Conservation (phyloP, 2,113 vertebrate genomes). For the Rhinichthys klamathensis region DNA sequence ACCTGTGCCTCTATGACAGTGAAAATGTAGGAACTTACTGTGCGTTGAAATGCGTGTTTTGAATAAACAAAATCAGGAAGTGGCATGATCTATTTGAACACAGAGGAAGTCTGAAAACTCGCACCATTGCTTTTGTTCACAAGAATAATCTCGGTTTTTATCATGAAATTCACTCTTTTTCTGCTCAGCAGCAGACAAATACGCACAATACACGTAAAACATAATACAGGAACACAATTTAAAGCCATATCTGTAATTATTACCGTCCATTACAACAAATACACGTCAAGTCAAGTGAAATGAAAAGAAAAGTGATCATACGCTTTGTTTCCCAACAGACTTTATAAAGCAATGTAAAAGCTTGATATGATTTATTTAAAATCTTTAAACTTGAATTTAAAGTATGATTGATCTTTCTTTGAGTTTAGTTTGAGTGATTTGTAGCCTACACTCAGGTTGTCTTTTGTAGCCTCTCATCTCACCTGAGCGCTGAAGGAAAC, state of each 20-base stretch:
- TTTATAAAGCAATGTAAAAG: background rate
- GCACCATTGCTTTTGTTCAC: conserved; percentile 42
- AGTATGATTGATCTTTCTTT: background rate
- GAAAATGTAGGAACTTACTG: conserved; percentile 37
- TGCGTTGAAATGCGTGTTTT: conserved; percentile 46
- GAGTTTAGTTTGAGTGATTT: background rate
- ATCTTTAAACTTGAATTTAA: background rate
- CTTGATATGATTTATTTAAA: background rate
- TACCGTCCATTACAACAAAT: background rate
- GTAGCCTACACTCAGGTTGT: background rate
- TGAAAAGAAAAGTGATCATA: background rate
- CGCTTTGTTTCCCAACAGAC: background rate
- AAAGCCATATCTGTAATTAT: background rate
- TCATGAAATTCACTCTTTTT: background rate
- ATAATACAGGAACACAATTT: background rate
- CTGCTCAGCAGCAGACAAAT: background rate
- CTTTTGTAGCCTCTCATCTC: conserved; percentile 2
- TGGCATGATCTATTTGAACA: conserved; percentile 55
- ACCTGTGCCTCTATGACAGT: background rate
- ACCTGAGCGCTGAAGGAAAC: background rate
- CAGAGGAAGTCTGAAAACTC: conserved; percentile 58
- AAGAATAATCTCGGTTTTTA: background rate
- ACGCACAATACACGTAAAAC: background rate
- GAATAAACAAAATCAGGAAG: conserved; percentile 64
- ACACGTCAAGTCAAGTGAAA: background rate